Conservation (phyloP, 2,797 vertebrate genomes). For the Amniataba percoides region DNA sequence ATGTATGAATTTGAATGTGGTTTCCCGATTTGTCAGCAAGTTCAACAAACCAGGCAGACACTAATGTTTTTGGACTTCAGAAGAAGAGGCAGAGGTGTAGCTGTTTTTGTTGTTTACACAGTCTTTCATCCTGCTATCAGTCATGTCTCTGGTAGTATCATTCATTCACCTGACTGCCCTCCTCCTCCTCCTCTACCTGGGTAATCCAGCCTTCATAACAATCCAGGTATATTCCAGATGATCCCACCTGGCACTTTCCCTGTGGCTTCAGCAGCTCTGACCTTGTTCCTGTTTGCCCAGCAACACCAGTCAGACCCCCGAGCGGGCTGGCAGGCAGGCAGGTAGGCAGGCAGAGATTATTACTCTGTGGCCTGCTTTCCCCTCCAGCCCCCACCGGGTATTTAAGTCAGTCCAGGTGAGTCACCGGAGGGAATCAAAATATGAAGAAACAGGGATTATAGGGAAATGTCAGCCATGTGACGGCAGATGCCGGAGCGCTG, state of each 20-base stretch:
- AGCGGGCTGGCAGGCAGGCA: constrained; percentile 26
- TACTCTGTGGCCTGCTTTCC: constrained; percentile 31
- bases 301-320: constrained; percentile 19
- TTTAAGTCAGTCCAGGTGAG: constrained; percentile 60
- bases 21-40: too few relatives aligned
- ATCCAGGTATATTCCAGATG: constrained; percentile 28
- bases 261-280: constrained; percentile 36
- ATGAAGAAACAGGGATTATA: constrained; percentile 54
- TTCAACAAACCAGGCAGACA: background rate
- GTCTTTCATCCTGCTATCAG: constrained; percentile 26
- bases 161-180: constrained; percentile 22
- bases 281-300: constrained; percentile 55
- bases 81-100: background rate
- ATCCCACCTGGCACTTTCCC: constrained; percentile 54
- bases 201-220: constrained; percentile 40
- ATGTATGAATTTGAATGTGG: background rate
- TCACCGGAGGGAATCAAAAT: constrained; percentile 54
- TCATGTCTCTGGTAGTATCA: constrained; percentile 12
- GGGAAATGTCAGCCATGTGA: constrained; percentile 47
- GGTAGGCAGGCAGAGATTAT: constrained; percentile 18
- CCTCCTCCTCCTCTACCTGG: background rate
- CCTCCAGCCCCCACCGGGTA: constrained; percentile 42
- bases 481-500: constrained; percentile 50
- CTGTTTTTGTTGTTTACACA: constrained; percentile 24
- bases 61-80: constrained; percentile 4